Evolutionary conservation across 2,113 vertebrate genomes (phyloP), one percentile per base, ranked within the genome.

Genomic region (Myrmecobius fasciatus): DNA sequence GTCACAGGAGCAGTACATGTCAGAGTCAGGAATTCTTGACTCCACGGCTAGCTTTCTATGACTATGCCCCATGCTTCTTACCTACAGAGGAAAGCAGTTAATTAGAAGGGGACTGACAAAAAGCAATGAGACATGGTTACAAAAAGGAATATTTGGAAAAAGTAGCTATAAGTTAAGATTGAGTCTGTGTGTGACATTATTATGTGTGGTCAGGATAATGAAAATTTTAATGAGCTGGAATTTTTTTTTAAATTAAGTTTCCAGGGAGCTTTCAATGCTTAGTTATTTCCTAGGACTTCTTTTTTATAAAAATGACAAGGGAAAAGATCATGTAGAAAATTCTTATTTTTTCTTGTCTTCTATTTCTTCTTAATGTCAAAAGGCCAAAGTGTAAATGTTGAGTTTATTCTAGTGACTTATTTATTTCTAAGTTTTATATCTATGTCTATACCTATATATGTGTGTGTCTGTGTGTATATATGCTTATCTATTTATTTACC

Each of bases 231-330:
- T n/a, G 3, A 89, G 47, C 25, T 93, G 89, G 56, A 92, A 89
- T 43, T 36, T 22, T 75, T 67, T 83, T 24, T 7, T 8, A 67
- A n/a, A 43, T 83, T 43, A 60, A 67, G 6, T 83, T 83, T 83
- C 67, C n/a, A 83, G 67, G 67, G 20, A 83, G 67, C 67, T 43
- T 83, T 43, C 25, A 93, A 91, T 56, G 56, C 8, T 11, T 90
- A 24, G 12, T n/a, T 96, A 43, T 56, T 95, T 93, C 60, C 25
- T 46, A 89, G 14, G 25, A 94, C 31, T 91, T 94, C 48, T 14
- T 92, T 96, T 92, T 49, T 89, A 5, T 53, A 94, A 94, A 9
- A 46, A 54, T 52, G 51, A 95, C 17, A 92, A 91, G 89, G 31
- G 47, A 26, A 56, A 8, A 25, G 10, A 52, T 47, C 48, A 60